Evolutionary conservation across 2,888 invertebrate species (phyloP), one percentile per base, ranked within the genome.

Genomic region (Orgyia antiqua): DNA sequence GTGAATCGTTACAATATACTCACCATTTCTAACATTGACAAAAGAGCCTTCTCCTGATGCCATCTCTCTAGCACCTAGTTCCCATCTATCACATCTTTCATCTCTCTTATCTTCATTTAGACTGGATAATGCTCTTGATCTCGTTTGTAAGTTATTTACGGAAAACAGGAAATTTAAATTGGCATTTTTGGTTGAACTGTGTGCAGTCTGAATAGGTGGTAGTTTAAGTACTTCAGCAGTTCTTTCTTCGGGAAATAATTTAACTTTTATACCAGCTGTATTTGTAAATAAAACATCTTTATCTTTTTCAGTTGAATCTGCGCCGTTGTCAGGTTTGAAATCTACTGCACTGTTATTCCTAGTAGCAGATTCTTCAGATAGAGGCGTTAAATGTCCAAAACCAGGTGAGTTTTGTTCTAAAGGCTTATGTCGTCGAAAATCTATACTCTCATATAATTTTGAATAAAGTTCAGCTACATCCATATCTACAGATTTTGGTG

Each of bases 301-400:
- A 6, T 66, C 55, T 1, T 59, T 48, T 1, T 56, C 46, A 13
- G 10, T 13, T 3, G 3, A 2, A 9, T 6, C 3, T 6, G 35
- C 29, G 5, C 42, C 24, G 3, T 47, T 52, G 13, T 11, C 48
- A 11, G 63, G 58, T 15, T 62, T 60, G 13, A 72, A 40, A 24
- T 76, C 70, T 20, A 57, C 36, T n/a, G 68, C 33, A 42, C 68
- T 77, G 5, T 67, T 65, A 45, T 58, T 68, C 28, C 55, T 71
- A n/a, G 45, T 36, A n/a, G 42, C 40, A 2, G 79, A 68, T 42
- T 84, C 86, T 52, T 86, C 84, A 9, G 76, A 70, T 2, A 84
- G 45, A n/a, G 86, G 78, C 3, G 83, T 73, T 11, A 84, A 50
- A 5, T 61, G 46, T 21, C 55, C 58, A 33, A 66, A 46, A 11